phyloP scores from a whole-genome alignment of 2,797 vertebrate species.

The Sternarchorhynchus goeldii region DNA sequence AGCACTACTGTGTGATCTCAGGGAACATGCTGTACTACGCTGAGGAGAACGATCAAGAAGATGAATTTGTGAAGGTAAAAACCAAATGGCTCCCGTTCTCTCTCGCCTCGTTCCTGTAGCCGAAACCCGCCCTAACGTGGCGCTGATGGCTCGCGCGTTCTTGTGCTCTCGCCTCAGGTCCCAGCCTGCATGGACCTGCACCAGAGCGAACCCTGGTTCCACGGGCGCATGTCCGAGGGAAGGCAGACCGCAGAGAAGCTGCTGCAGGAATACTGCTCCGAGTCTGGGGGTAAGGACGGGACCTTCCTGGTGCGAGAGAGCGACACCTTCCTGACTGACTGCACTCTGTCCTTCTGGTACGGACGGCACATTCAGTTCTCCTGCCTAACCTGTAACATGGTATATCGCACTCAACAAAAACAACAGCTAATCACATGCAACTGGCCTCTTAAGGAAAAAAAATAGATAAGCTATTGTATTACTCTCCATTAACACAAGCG shows the following conservation, averaged over 20 bases:
- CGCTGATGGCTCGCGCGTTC: background rate
- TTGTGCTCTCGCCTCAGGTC: background rate
- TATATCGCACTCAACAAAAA: background rate
- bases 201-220: slow-evolving; percentile 89
- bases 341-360: slow-evolving; percentile 95
- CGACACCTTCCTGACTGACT: slow-evolving; percentile 80
- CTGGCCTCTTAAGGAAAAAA: too few relatives aligned
- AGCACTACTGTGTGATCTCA: slow-evolving; percentile 91
- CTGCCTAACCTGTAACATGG: background rate
- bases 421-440: too few relatives aligned
- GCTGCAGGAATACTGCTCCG: slow-evolving; percentile 87
- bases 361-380: background rate
- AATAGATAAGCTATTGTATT: too few relatives aligned
- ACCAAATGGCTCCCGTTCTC: background rate
- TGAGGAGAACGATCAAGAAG: slow-evolving; percentile 86
- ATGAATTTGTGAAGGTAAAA: slow-evolving; percentile 74
- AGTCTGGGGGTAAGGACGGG: slow-evolving; percentile 85
- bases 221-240: slow-evolving; percentile 84
- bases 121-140: background rate
- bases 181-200: slow-evolving; percentile 77
- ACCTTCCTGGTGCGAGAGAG: slow-evolving; percentile 93
- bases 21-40: slow-evolving; percentile 91
- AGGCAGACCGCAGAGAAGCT: slow-evolving; percentile 85
- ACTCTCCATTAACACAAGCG: background rate
- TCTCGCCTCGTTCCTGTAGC: too few relatives aligned